Evolutionary conservation across 2,888 invertebrate genomes (phyloP), one percentile per base, ranked within the genome.

Genomic region (Trichogramma evanescens): DNA sequence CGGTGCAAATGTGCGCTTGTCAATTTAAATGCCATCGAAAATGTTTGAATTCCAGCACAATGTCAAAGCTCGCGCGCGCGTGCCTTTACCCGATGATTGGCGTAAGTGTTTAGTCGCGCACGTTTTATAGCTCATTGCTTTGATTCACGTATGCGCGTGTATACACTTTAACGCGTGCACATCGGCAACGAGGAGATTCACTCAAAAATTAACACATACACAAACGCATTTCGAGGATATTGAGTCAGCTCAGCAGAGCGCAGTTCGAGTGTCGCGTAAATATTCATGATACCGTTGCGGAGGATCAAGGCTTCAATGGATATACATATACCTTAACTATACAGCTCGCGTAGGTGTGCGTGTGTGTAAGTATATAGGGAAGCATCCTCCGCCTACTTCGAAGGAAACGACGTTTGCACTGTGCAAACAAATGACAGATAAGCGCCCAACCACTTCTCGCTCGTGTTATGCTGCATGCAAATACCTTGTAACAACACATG

Each of bases 251-350:
- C 26, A 26, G 9, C 58, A 10, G 7, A 26, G 43, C 38, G 43
- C 42, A 54, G 60, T 64, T 67, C 59, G 67, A 69, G 68, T 65
- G 66, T 65, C 66, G 63, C 66, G 72, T 75, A 74, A 74, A 75
- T 75, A 75, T 75, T 75, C 74, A 75, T 74, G 72, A 68, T 66
- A 70, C 70, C 67, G 68, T 71, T 69, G 66, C 26, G 69, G 66
- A 70, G 72, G 69, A 73, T 74, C 70, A 69, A 68, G 63, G 65
- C 68, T 66, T 70, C 67, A 67, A 68, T 26, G 26, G 26, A 26
- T 26, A 26, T 26, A 26, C 26, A 26, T 26, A 26, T 68, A 66
- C 65, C 61, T 61, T 58, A 54, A 41, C 62, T 56, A 58, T 9
- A 13, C 48, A 41, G 4, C 39, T 40, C 10, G 3, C 52, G 9